phyloP scores from a whole-genome alignment of 2,113 vertebrate species.

The Polypterus bichir region DNA sequence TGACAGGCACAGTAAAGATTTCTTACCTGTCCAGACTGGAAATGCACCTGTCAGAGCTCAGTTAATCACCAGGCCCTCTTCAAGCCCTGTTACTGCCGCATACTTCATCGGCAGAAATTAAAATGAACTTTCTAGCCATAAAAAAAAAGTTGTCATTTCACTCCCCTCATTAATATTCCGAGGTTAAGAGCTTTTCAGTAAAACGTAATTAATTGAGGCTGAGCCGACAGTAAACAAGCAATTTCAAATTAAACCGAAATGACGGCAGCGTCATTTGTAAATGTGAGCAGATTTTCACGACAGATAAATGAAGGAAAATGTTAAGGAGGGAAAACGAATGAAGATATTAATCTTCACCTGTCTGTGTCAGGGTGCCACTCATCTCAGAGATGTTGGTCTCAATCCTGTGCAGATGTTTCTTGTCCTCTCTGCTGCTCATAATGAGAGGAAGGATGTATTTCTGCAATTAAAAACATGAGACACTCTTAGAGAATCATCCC shows the following conservation, averaged over 20 bases:
- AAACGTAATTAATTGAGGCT: constrained; percentile 99
- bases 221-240: constrained; percentile 99
- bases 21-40: constrained; percentile 59
- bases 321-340: constrained; percentile 74
- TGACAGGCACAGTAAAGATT: constrained; percentile 53
- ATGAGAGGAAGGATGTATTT: constrained; percentile 95
- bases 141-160: constrained; percentile 88
- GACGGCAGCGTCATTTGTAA: constrained; percentile 98
- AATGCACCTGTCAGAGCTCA: constrained; percentile 57
- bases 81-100: constrained; percentile 27
- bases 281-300: constrained; percentile 96
- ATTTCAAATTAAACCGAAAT: constrained; percentile 99
- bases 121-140: constrained; percentile 96
- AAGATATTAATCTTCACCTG: constrained; percentile 99
- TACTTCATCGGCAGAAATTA: constrained; percentile 58
- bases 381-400: constrained; percentile 85
- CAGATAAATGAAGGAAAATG: constrained; percentile 97
- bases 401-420: constrained; percentile 94
- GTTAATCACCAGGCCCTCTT: constrained; percentile 54
- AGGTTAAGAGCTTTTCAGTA: constrained; percentile 99
- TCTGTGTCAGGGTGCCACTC: constrained; percentile 98
- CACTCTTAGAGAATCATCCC: constrained; percentile 44
- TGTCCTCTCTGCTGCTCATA: constrained; percentile 87
- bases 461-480: constrained; percentile 67
- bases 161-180: constrained; percentile 99